Conservation (phyloP, 1,140 invertebrate genomes). For the Hyles euphorbiae region DNA sequence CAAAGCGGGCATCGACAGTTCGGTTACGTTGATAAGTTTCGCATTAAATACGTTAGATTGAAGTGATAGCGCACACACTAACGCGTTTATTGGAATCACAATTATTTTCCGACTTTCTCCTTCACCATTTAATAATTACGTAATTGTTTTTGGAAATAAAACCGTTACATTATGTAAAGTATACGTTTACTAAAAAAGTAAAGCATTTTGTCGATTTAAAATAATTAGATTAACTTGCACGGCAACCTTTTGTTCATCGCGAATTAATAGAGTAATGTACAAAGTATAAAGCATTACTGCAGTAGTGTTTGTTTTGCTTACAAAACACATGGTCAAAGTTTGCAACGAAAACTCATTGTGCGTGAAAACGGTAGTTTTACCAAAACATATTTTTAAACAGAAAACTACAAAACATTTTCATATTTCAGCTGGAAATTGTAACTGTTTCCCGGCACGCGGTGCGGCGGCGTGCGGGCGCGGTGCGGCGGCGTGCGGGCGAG, state of each 20-base stretch:
- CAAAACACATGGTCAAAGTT: constrained; percentile 43
- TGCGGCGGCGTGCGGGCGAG: constrained; percentile 16
- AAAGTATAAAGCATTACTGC: no score
- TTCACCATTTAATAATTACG: not conserved
- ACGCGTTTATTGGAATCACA: constrained; percentile 14
- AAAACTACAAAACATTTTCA: constrained; percentile 69
- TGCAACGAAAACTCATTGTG: constrained; percentile 61
- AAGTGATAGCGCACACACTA: constrained; percentile 7
- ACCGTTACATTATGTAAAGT: no score
- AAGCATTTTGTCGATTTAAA: no score
- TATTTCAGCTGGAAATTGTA: constrained; percentile 69
- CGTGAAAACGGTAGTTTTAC: constrained; percentile 64
- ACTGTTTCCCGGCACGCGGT: constrained; percentile 47
- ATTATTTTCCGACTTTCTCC: constrained; percentile 2
- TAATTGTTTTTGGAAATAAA: not conserved
- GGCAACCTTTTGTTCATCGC: no score
- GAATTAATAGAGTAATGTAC: no score
- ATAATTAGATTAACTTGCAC: no score
- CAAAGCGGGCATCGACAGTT: constrained; percentile 40
- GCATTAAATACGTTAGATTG: constrained; percentile 29
- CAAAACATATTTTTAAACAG: constrained; percentile 62
- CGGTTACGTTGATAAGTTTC: constrained; percentile 35
- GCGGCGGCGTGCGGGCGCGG: constrained; percentile 13
- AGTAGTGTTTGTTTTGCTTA: constrained; percentile 12
- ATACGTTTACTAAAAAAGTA: no score